Base-by-base conservation (phyloP, 1,140 invertebrate species). In the Hypsibius dujardini region DNA sequence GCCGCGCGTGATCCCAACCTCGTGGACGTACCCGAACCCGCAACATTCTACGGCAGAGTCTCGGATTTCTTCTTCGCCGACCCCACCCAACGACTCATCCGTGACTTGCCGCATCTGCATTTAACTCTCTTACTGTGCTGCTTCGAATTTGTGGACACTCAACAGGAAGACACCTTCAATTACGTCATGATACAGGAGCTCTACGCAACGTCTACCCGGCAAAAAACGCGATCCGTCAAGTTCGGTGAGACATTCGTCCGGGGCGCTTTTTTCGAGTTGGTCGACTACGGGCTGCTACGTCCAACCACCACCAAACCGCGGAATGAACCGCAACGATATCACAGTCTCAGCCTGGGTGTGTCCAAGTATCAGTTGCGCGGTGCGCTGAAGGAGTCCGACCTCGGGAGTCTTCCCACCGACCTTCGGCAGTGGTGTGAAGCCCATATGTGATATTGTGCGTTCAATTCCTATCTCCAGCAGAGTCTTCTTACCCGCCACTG, bases 31-130 rank as follows among this genome's bases (percentile, higher is more conserved):
- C 28, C 28, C 28, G 28, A 28, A 28, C 28, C 28, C 28, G 28
- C 28, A 28, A 28, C 28, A 28, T 28, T 28, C 28, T 28, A 28
- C 28, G 28, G 28, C 28, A 28, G 28, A 56, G 50, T n/a, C n/a
- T 56, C n/a, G 7, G n/a, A 12, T n/a, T n/a, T 56, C 50, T 12
- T 56, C 7, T 56, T 56, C 50, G 7, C 50, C 7, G 50, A 56
- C 50, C 7, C 50, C 7, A n/a, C n/a, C 7, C 7, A 56, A 56
- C n/a, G 7, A 56, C 12, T 42, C 7, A 42, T 67, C 42, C 7
- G 12, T 15, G 62, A 67, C 42, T 45, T 67, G 62, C 62, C 62
- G 45, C 42, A 67, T 42, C 62, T 67, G 12, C 62, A 67, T 15
- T 42, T 67, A 15, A 42, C 62, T 42, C 62, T 67, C 42, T 42